Percentiles rank a stretch among this genome's conserved stretches.
These are phyloP conservation scores for Hermodice carunculata DNA, from an alignment of 2,888 invertebrate species.

Conservation along the genomic window DNA sequence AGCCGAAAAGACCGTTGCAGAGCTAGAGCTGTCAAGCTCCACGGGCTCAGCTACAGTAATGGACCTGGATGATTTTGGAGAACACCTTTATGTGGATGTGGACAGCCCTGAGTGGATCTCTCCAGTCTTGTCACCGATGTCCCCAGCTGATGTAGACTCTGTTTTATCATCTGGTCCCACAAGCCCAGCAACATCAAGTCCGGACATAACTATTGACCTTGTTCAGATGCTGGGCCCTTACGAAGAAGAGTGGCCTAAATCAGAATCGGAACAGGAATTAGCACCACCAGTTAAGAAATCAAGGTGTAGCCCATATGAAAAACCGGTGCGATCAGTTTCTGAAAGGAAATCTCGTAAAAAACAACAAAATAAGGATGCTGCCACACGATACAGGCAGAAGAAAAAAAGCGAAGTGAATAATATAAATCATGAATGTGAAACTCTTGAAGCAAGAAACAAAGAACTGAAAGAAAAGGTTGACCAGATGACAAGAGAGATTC, in stretches of 20 bases:
- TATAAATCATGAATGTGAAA: constrained; percentile 21
- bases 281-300: no score
- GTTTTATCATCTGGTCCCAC: constrained; percentile 30
- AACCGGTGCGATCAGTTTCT: neutral
- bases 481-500: constrained; percentile 38
- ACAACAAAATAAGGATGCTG: constrained; percentile 45
- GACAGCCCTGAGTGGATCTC: constrained; percentile 1
- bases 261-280: no score
- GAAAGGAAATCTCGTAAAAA: constrained; percentile 36
- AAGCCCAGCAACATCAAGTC: constrained; percentile 22
- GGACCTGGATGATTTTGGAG: neutral
- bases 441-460: constrained; percentile 32
- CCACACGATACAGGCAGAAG: constrained; percentile 38
- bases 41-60: neutral
- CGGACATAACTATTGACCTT: no score
- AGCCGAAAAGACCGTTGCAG: constrained; percentile 2
- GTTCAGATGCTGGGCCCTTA: neutral
- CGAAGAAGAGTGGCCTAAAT: neutral
- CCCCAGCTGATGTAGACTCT: constrained; percentile 33
- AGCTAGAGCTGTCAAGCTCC: neutral
- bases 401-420: constrained; percentile 31
- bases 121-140: constrained; percentile 31
- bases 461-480: constrained; percentile 37
- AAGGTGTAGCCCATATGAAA: neutral
- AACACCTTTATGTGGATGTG: neutral